Conservation (phyloP, 1,140 invertebrate species). For the Orussus abietinus region DNA sequence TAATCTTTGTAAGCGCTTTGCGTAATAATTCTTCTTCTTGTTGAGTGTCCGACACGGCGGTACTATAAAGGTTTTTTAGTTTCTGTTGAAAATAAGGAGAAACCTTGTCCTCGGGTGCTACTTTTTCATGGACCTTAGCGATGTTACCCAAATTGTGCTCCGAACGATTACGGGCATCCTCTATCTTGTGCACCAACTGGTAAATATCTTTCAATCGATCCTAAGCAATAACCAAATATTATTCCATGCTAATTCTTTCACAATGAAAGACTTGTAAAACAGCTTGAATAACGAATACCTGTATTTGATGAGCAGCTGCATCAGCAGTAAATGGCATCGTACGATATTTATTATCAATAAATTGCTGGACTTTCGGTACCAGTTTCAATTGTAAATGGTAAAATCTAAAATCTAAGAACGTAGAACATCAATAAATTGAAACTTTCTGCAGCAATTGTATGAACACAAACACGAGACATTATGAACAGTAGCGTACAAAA, state of each 20-base stretch:
- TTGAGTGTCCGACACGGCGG: constrained; percentile 74
- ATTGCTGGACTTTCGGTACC: no score
- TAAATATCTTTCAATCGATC: constrained; percentile 76
- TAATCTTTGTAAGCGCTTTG: constrained; percentile 79
- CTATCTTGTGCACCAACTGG: constrained; percentile 73
- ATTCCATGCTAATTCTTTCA: constrained; percentile 3
- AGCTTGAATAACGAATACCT: constrained; percentile 41
- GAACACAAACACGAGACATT: no score
- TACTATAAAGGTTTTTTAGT: constrained; percentile 76
- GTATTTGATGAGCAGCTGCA: constrained; percentile 71
- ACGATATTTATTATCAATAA: no score
- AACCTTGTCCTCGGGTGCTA: constrained; percentile 65
- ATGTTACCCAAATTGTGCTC: constrained; percentile 78
- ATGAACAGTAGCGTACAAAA: no score
- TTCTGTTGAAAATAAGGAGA: constrained; percentile 67
- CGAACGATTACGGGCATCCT: constrained; percentile 70
- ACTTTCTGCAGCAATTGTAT: no score
- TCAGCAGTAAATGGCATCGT: constrained; percentile 74
- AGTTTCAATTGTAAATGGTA: no score
- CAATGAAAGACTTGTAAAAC: constrained; percentile 13
- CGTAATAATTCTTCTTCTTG: constrained; percentile 81
- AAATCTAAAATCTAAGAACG: no score
- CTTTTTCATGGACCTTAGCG: constrained; percentile 72
- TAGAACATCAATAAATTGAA: no score
- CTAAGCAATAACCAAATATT: constrained; percentile 45